phyloP scores from a whole-genome alignment of 1,140 invertebrate genomes.

The Oscheius sp. region DNA sequence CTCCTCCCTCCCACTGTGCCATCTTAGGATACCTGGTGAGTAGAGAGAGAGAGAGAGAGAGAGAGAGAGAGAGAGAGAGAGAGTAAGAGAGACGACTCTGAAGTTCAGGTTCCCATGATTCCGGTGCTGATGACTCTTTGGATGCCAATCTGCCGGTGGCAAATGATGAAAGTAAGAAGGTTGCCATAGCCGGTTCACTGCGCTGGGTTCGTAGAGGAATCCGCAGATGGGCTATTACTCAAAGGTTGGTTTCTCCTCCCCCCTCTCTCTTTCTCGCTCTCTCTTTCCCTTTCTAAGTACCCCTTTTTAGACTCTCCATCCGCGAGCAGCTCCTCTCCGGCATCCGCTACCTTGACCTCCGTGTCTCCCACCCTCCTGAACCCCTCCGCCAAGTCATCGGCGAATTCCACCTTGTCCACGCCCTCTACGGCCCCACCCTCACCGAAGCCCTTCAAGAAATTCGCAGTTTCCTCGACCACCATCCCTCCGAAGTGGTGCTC shows the following conservation, averaged over 20 bases:
- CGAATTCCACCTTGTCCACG: conserved; percentile 2
- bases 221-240: conserved; percentile 4
- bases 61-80: neutral
- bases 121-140: neutral
- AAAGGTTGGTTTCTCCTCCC: neutral
- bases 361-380: neutral
- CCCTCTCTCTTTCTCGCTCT: neutral
- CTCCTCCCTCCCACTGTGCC: neutral
- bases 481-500: neutral
- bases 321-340: neutral
- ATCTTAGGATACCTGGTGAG: conserved; percentile 6
- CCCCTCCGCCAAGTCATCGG: neutral
- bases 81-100: neutral
- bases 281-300: no score
- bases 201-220: neutral
- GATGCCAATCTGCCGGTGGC: neutral
- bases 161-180: neutral
- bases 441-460: neutral
- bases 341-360: conserved; percentile 6
- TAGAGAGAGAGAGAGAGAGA: neutral
- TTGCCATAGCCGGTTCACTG: neutral
- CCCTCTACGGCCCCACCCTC: neutral
- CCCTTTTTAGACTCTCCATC: neutral
- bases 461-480: neutral
- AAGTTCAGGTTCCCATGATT: conserved; percentile 14